Percentiles rank a stretch among this genome's conserved stretches.
These are phyloP conservation scores for Syngnathus rostellatus DNA, from an alignment of 2,797 vertebrate species.

Conservation along the genomic window DNA sequence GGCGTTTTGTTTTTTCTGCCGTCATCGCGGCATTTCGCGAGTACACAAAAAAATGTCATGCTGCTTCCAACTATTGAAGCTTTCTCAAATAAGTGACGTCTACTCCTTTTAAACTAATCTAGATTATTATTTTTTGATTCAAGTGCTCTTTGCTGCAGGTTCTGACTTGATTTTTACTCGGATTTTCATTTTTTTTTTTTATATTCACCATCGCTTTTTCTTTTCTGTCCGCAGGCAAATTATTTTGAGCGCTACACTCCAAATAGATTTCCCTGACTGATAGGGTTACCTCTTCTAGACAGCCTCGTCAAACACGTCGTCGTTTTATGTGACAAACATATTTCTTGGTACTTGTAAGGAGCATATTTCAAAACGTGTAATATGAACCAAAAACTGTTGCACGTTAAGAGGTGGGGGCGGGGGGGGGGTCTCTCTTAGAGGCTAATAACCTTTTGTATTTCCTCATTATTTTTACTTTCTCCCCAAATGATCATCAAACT, in stretches of 20 bases:
- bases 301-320: neutral
- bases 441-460: neutral
- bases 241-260: neutral
- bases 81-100: constrained; percentile 16
- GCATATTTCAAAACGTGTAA: constrained; percentile 23
- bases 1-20: constrained; percentile 39
- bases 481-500: neutral
- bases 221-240: neutral
- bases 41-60: constrained; percentile 22
- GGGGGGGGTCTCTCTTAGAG: neutral
- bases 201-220: neutral
- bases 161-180: neutral
- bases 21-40: constrained; percentile 32
- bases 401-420: neutral
- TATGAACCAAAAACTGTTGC: constrained; percentile 5
- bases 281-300: constrained; percentile 9
- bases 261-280: constrained; percentile 5
- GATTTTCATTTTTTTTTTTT: too few species aligned
- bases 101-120: neutral
- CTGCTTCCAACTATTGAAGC: constrained; percentile 27
- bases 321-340: constrained; percentile 13
- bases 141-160: neutral
- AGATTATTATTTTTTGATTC: constrained; percentile 27
- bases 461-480: too few species aligned
- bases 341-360: constrained; percentile 12